These are phyloP conservation scores for Hirtodrosophila histrioides DNA, from an alignment of 2,888 invertebrate genomes.

Conservation along the genomic window DNA sequence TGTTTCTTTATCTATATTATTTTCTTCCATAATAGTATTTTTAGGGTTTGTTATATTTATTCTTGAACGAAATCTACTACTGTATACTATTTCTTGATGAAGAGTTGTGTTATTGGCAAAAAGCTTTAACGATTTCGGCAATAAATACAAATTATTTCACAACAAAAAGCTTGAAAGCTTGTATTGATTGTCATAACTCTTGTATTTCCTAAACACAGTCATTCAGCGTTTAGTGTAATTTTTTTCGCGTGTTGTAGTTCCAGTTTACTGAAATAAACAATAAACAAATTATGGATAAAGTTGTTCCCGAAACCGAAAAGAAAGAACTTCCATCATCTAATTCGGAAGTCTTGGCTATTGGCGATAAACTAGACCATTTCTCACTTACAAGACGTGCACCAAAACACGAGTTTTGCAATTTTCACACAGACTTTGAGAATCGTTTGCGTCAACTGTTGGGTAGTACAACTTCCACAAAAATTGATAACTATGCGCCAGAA, in stretches of 20 bases:
- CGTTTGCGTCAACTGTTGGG: not conserved
- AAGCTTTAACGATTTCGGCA: not conserved
- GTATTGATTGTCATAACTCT: no score
- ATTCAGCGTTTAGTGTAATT: no score
- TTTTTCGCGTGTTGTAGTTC: not conserved
- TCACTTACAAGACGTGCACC: not conserved
- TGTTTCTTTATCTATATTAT: not conserved
- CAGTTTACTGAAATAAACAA: no score
- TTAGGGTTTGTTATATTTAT: not conserved
- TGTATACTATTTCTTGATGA: not conserved
- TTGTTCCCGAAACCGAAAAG: not conserved
- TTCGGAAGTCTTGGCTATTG: constrained; percentile 1
- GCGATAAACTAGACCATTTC: not conserved
- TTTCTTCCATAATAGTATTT: constrained; percentile 14
- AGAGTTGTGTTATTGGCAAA: constrained; percentile 2
- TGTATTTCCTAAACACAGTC: no score
- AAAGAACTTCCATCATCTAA: not conserved
- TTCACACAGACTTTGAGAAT: not conserved
- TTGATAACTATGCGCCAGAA: not conserved
- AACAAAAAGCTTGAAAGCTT: constrained; percentile 6
- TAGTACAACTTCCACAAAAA: not conserved
- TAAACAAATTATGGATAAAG: not conserved
- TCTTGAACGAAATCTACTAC: not conserved
- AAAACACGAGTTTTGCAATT: not conserved
- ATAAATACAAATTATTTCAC: constrained; percentile 24